phyloP scores from a whole-genome alignment of 23 tunicate genomes.

The Ascidia mentula region DNA sequence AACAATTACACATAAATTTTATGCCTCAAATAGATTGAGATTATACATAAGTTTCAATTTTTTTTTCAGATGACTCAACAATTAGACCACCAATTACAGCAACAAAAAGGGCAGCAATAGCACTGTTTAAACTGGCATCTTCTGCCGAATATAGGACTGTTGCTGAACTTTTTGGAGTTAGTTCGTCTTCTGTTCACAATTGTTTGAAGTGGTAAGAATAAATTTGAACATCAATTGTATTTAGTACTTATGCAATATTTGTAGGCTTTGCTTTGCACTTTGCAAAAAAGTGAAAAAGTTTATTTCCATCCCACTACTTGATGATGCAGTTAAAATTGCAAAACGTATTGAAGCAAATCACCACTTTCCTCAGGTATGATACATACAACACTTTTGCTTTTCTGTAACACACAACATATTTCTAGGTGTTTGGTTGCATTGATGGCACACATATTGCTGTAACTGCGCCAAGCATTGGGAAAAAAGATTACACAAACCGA shows the following conservation, averaged over 20 bases:
- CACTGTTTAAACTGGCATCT: not conserved
- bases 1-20: too few species aligned
- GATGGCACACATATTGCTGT: constrained; percentile 33
- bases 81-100: not conserved
- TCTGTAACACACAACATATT: not conserved
- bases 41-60: too few species aligned
- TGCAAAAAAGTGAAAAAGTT: not conserved
- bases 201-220: not conserved
- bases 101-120: not conserved
- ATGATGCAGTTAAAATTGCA: constrained; percentile 3
- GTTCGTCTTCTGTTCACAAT: not conserved
- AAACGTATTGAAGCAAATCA: not conserved
- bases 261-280: too few species aligned
- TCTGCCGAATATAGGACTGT: not conserved
- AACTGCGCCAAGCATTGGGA: constrained; percentile 24
- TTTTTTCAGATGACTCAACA: not conserved
- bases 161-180: not conserved
- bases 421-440: constrained; percentile 22
- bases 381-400: not conserved
- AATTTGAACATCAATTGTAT: not conserved
- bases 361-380: not conserved
- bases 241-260: too few species aligned
- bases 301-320: not conserved
- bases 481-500: constrained; percentile 22
- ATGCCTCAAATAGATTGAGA: too few species aligned